Base-by-base conservation (phyloP, 2,113 vertebrate species). In the Syrrhaptes paradoxus region DNA sequence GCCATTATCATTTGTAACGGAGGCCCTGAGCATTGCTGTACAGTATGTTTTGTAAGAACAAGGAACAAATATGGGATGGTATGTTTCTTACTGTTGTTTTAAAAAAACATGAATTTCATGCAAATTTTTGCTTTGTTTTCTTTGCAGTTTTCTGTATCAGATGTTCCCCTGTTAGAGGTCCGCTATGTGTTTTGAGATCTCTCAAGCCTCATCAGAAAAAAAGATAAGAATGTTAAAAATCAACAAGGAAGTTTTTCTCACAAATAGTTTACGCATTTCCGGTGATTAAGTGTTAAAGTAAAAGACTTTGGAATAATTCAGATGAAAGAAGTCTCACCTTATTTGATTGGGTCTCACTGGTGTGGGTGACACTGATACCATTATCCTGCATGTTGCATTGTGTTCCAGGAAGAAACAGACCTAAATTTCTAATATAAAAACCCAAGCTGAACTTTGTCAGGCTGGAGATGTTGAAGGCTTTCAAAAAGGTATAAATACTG, bases 331-430 rank as follows among this genome's bases (percentile, higher is more conserved):
- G 58, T 84, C 54, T 52, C 79, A 89, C 20, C 36, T 45, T 67
- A 78, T 81, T 89, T 92, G 61, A 88, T 78, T 11, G 2, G 5
- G 19, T 73, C 52, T 78, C 34, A 55, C 49, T 74, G 81, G 26
- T 45, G 26, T 71, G 65, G 31, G 41, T 78, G 57, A 72, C 26
- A 52, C 43, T 55, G 61, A 73, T 88, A 87, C 31, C 62, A 77
- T 73, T 76, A 90, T 46, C 63, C 71, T 85, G 70, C 26, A 4
- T 31, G 58, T 75, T 84, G 59, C 32, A 20, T n/a, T 78, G 28
- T 85, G 45, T 51, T 95, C 65, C 73, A 87, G 72, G 85, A 93
- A 81, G 41, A 93, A 92, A 89, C 31, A 90, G 55, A 84, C 45
- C 24, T 72, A 59, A 71, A 62, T 54, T 75, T 82, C 83, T 92